Evolutionary conservation across 2,888 invertebrate species (phyloP), one percentile per base, ranked within the genome.

Genomic region (Laspeyria flexula): DNA sequence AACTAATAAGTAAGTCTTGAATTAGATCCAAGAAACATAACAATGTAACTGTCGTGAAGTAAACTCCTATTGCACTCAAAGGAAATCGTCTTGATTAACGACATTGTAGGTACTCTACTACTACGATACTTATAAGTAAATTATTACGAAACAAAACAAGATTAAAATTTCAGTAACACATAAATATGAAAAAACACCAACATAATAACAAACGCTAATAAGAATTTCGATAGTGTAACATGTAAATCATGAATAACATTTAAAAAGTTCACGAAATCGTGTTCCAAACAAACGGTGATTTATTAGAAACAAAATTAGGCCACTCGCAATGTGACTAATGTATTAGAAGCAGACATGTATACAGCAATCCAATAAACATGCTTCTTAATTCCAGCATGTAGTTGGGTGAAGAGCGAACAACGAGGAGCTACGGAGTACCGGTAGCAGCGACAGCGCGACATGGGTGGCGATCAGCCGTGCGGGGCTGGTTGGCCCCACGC

Each of bases 401-500:
- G 37, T 11, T 38, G 42, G 41, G 11, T 25, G 35, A 40, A 33
- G 29, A n/a, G 13, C 15, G 33, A 13, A 11, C 13, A 11, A 2
- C 18, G 34, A 15, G 34, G 55, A 47, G 55, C n/a, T n/a, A n/a
- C 40, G 48, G 54, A 48, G 43, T 55, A 59, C 63, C 60, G 63
- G 65, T 63, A 60, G 58, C 65, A 55, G 59, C 54, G 60, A 65
- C 65, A 66, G 60, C 47, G 55, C 48, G 68, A 68, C 65, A 69
- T 59, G 69, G 69, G 64, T 64, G 65, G 58, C 69, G 63, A 69
- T 56, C 69, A 65, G 69, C 56, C 72, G 66, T 51, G 65, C 75
- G 73, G 65, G 56, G 57, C 64, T 61, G 64, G 48, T 71, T 90
- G 91, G 90, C 87, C 61, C 39, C 37, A 60, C 60, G 89, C 92